A percentile compares a stretch with the other conserved stretches of the same genome.
These are phyloP conservation scores for Oncopodura yosiiana DNA, from an alignment of 1,140 invertebrate species.

Conservation along the genomic window DNA sequence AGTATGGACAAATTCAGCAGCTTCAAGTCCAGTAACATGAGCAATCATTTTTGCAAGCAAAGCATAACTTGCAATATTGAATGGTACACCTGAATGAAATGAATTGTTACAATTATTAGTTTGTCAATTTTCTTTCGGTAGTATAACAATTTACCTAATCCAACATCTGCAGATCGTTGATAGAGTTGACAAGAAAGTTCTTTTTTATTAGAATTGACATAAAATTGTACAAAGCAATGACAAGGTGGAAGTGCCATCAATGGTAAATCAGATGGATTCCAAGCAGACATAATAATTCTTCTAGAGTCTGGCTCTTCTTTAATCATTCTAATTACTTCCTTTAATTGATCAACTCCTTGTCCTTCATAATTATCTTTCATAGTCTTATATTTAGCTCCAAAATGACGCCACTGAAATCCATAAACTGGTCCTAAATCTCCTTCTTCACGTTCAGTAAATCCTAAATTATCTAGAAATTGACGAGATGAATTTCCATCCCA, in stretches of 20 bases:
- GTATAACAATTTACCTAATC: conserved; percentile 46
- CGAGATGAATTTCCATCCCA: conserved; percentile 96
- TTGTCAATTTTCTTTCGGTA: background rate
- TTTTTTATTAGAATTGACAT: conserved; percentile 63
- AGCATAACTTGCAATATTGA: conserved; percentile 97
- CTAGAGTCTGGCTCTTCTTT: conserved; percentile 74
- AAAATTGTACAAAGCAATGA: conserved; percentile 91
- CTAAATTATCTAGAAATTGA: conserved; percentile 78
- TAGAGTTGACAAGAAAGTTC: conserved; percentile 84
- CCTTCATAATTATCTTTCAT: conserved; percentile 74
- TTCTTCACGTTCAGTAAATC: conserved; percentile 76
- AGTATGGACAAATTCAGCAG: conserved; percentile 93
- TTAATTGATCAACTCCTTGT: conserved; percentile 85
- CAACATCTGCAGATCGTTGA: conserved; percentile 96
- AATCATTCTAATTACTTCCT: conserved; percentile 71
- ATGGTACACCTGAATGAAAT: conserved; percentile 68
- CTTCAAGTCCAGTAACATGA: conserved; percentile 79
- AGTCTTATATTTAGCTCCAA: conserved; percentile 81
- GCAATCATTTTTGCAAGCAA: conserved; percentile 93
- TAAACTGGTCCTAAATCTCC: conserved; percentile 97
- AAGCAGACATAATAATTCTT: conserved; percentile 86
- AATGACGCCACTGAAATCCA: conserved; percentile 99
- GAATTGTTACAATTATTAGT: background rate
- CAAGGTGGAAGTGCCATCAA: conserved; percentile 96
- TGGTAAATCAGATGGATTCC: conserved; percentile 83